phyloP scores from a whole-genome alignment of 2,797 vertebrate genomes.

The Mormyrops boulengeri region DNA sequence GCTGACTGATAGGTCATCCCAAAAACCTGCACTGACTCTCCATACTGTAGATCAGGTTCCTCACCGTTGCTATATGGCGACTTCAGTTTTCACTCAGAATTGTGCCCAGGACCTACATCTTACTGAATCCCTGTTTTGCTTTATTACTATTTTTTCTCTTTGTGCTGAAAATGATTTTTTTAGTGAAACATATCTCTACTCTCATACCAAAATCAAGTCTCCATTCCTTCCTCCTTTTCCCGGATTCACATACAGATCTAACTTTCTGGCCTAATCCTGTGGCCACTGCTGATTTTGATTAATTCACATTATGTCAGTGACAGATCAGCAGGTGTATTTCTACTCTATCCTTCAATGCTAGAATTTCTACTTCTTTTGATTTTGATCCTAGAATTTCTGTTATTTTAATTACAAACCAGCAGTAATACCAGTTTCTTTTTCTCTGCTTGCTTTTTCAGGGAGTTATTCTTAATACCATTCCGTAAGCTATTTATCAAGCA shows the following conservation, averaged over 20 bases:
- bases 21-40: not conserved
- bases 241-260: not conserved
- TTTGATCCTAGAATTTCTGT: not conserved
- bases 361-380: not conserved
- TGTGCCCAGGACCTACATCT: not conserved
- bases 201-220: not conserved
- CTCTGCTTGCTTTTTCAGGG: not conserved
- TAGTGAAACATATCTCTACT: not conserved
- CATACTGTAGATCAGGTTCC: not conserved
- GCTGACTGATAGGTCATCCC: not conserved
- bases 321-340: not conserved
- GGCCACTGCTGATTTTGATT: not conserved
- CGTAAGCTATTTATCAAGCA: not conserved
- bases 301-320: not conserved
- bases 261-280: not conserved
- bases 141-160: not conserved
- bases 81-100: not conserved
- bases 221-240: not conserved
- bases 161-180: not conserved
- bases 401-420: not conserved
- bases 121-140: not conserved
- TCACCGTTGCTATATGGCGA: not conserved
- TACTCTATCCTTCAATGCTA: not conserved
- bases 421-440: not conserved
- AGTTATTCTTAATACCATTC: not conserved